Evolutionary conservation across 2,797 vertebrate genomes (phyloP), one percentile per base, ranked within the genome.

Genomic region (Rhincodon typus): DNA sequence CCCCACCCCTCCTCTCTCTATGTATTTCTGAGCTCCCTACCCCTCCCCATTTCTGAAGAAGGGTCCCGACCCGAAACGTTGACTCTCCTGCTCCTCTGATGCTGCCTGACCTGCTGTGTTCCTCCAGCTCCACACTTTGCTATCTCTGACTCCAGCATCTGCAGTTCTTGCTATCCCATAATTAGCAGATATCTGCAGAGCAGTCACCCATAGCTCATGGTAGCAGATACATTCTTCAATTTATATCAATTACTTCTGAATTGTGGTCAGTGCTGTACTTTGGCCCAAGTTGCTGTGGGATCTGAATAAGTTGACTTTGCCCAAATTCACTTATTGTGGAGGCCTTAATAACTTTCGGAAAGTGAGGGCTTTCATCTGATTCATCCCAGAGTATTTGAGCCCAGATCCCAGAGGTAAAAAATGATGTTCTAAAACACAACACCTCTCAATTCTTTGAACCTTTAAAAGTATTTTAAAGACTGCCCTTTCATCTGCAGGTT

Each of bases 221-320:
- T 17, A 34, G 57, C 7, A 15, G 66, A 34, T 66, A n/a, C 57
- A n/a, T 66, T 66, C 30, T 25, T 66, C 53, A 91, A 91, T n/a
- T 91, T 30, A 66, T 66, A 57, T 57, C 88, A 91, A 91, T 91
- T 91, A 91, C 30, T 91, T 57, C 57, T 91, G 88, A 91, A 66
- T 91, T 91, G 66, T 66, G 57, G 53, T 57, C 53, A 66, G 88
- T n/a, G 6, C n/a, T 91, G 88, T 66, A 34, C 57, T 91, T 91
- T 91, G 53, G 53, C 53, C 30, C 21, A 17, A 34, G 62, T 15
- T 66, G 53, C 53, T n/a, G 3, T n/a, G 88, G 88, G 88, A 91
- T 19, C 88, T 66, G 87, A 90, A 38, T 84, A 84, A 46, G 88
- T 66, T 91, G 88, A 66, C 53, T n/a, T 17, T 62, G 30, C 1